phyloP scores from a whole-genome alignment of 2,888 invertebrate species.

The Coenonympha glycerion region DNA sequence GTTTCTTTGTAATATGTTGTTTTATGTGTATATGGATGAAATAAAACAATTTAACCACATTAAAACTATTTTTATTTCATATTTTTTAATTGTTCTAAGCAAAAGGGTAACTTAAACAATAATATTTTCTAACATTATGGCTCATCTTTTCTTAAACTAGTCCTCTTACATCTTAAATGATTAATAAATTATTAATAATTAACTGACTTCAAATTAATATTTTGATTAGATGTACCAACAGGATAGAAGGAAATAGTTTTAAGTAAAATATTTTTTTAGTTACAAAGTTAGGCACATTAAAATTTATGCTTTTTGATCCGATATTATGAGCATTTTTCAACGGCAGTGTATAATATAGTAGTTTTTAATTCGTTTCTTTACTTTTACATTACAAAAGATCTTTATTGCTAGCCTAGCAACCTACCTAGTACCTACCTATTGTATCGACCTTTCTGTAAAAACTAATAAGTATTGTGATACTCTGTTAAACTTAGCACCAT shows the following conservation, averaged over 20 bases:
- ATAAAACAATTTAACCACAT: slow-evolving; percentile 46
- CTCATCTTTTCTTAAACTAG: slow-evolving; percentile 41
- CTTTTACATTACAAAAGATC: slow-evolving; percentile 2
- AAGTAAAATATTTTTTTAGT: neutral
- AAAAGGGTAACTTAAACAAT: slow-evolving; percentile 65
- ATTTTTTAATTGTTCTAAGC: slow-evolving; percentile 36
- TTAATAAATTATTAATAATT: slow-evolving; percentile 19
- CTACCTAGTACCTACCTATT: no score
- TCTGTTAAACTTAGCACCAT: neutral
- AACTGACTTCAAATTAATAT: slow-evolving; percentile 6
- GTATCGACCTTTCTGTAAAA: neutral
- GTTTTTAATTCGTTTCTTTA: neutral
- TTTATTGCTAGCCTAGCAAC: no score
- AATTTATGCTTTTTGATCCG: neutral
- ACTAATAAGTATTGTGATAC: slow-evolving; percentile 5
- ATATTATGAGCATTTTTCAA: slow-evolving; percentile 32
- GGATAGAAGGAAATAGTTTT: neutral
- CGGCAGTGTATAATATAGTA: slow-evolving; percentile 31
- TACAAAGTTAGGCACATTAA: neutral
- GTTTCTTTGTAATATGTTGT: no score
- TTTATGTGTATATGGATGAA: slow-evolving; percentile 33
- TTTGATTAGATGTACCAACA: neutral
- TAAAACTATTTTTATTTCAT: slow-evolving; percentile 36
- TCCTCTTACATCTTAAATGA: neutral
- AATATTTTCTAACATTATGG: slow-evolving; percentile 56